phyloP scores from a whole-genome alignment of 2,888 invertebrate species.

The Enoplolaimus lenunculus region DNA sequence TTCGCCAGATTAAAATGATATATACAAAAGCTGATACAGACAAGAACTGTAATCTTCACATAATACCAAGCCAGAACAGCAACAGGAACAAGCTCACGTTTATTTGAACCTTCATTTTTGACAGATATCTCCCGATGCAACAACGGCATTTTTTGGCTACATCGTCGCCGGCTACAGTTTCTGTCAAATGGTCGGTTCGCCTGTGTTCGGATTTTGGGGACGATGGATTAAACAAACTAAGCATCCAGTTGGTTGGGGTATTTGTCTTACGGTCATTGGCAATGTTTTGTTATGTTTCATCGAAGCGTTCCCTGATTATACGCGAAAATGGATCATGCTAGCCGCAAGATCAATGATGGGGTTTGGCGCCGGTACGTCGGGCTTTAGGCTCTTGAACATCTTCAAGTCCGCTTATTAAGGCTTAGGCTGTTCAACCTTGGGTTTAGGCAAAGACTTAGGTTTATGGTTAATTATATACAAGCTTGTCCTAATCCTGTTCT shows the following conservation, averaged over 20 bases:
- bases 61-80: too few relatives aligned
- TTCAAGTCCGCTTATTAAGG: too few relatives aligned
- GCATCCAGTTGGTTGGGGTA: conserved; percentile 36
- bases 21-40: too few relatives aligned
- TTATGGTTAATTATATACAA: too few relatives aligned
- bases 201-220: conserved; percentile 40
- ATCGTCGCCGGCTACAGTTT: conserved; percentile 41
- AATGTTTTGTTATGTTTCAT: conserved; percentile 41
- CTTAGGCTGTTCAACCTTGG: too few relatives aligned
- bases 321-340: conserved; percentile 32
- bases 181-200: conserved; percentile 42
- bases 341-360: conserved; percentile 37
- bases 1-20: too few relatives aligned
- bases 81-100: too few relatives aligned
- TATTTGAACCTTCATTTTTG: too few relatives aligned
- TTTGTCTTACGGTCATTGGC: conserved; percentile 38
- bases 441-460: too few relatives aligned
- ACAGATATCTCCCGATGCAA: conserved; percentile 24
- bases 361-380: conserved; percentile 39
- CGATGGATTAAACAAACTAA: conserved; percentile 31
- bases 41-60: too few relatives aligned
- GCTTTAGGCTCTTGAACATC: background rate
- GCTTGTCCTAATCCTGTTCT: too few relatives aligned
- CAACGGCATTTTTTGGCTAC: conserved; percentile 38
- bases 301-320: conserved; percentile 30